These are phyloP conservation scores for Dilophus febrilis DNA, from an alignment of 2,888 invertebrate species.

Conservation along the genomic window DNA sequence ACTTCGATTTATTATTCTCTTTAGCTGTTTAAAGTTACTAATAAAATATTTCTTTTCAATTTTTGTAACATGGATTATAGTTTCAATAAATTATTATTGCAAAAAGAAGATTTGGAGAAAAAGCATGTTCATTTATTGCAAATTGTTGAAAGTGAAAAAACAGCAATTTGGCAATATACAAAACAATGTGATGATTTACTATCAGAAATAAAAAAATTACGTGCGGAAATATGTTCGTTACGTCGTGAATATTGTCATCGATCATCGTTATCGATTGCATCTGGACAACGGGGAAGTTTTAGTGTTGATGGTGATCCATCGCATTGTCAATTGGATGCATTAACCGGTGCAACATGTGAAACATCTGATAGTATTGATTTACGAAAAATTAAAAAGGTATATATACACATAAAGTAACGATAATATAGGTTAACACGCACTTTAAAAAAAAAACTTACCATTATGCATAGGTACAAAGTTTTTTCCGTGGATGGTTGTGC, in stretches of 20 bases:
- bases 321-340: conserved; percentile 23
- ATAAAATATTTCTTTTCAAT: too few relatives aligned
- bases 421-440: not conserved
- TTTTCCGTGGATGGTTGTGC: conserved; percentile 87
- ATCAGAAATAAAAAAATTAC: conserved; percentile 71
- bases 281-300: conserved; percentile 16
- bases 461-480: conserved; percentile 44
- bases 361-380: conserved; percentile 52
- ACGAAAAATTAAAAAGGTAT: conserved; percentile 69
- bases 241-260: conserved; percentile 54
- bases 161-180: conserved; percentile 85
- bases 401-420: conserved; percentile 10
- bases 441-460: not conserved
- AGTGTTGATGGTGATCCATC: conserved; percentile 12
- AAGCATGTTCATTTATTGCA: conserved; percentile 77
- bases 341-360: conserved; percentile 12
- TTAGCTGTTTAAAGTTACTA: too few relatives aligned
- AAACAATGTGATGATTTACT: conserved; percentile 84
- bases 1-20: too few relatives aligned
- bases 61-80: conserved; percentile 29
- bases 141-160: conserved; percentile 81
- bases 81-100: conserved; percentile 73
- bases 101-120: conserved; percentile 82
- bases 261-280: conserved; percentile 32
- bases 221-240: conserved; percentile 67